phyloP scores from a whole-genome alignment of 2,113 vertebrate genomes.

The Pygoscelis adeliae region DNA sequence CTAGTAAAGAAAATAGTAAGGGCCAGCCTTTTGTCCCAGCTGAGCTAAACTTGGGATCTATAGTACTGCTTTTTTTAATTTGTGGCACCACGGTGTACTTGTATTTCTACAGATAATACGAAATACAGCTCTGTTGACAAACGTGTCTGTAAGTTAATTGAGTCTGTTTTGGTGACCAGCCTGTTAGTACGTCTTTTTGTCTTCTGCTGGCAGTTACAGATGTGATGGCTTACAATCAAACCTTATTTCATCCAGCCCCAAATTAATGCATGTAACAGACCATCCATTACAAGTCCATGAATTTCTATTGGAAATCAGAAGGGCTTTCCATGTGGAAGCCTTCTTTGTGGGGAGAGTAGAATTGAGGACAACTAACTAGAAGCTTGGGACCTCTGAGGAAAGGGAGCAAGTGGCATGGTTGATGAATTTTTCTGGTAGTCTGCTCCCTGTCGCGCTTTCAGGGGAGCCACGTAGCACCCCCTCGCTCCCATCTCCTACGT shows the following conservation, averaged over 20 bases:
- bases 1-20: neutral
- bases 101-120: neutral
- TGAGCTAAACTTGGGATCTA: neutral
- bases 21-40: neutral
- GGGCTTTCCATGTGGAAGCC: neutral
- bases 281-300: fast-evolving
- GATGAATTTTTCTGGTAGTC: neutral
- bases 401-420: neutral
- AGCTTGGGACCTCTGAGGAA: neutral
- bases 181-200: neutral
- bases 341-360: neutral
- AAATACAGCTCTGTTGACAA: neutral
- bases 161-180: neutral
- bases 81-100: fast-evolving
- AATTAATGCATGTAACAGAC: neutral
- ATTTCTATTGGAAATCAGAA: neutral
- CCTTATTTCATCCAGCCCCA: neutral
- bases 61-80: neutral
- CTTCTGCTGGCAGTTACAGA: neutral
- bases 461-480: neutral
- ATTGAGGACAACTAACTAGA: fast-evolving
- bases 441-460: fast-evolving
- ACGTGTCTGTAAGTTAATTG: neutral
- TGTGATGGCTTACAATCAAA: neutral
- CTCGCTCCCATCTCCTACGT: fast-evolving